Evolutionary conservation across 2,113 vertebrate genomes (phyloP), one percentile per base, ranked within the genome.

Genomic region (Sakesphorus luctuosus): DNA sequence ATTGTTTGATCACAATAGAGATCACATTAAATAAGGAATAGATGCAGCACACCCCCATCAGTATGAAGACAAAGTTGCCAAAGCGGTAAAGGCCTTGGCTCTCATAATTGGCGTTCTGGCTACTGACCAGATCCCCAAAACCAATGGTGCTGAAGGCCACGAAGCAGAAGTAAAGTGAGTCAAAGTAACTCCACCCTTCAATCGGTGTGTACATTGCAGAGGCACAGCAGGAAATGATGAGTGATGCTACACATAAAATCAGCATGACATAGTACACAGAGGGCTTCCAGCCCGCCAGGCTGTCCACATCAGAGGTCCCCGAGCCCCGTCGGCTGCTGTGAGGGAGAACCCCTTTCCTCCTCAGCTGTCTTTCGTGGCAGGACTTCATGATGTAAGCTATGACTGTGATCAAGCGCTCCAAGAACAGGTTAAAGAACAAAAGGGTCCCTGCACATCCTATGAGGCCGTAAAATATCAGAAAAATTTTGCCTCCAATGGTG

Each of bases 111-210:
- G 97, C 93, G 49, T 98, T 97, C 97, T 99, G 99, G 97, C 99
- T 98, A 96, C 99, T 99, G 84, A 99, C 99, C 92, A 99, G 98
- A 95, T 99, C 99, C 49, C 99, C 99, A 3, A 99, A 99, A 40
- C 99, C 99, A 2, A 99, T 99, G 92, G 99, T 99, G 97, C 99
- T 99, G 97, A 99, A 99, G 79, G 99, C 99, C 97, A 99, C 99
- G 2, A 99, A 99, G 96, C 99, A 99, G 96, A 99, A 99, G 97
- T 99, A 99, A 62, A 99, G 98, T 0, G 99, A 99, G 96, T 99
- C 99, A 35, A 99, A 97, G 96, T 99, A 99, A 96, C 97, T 98
- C 99, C 99, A 99, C 36, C 99, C 99, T 95, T 99, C 99, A 2
- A 99, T 97, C 0, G 98, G 97, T 2, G 98, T 98, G 96, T 99